These are phyloP conservation scores for Eubasilissa splendida DNA, from an alignment of 2,888 invertebrate species.

Conservation along the genomic window DNA sequence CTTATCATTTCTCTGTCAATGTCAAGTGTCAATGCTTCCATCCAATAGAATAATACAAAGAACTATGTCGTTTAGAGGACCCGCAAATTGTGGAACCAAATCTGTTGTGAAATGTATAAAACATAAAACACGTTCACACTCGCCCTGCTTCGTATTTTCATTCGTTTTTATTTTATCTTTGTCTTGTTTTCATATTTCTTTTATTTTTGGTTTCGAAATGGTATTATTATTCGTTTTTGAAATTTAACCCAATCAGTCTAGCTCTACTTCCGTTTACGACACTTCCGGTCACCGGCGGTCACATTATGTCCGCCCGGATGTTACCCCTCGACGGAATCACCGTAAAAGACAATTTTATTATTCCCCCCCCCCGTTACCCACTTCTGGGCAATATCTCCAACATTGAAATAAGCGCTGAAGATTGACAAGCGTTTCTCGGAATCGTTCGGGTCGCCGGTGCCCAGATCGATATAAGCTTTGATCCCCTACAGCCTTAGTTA, in stretches of 20 bases:
- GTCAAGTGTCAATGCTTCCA: too few species aligned
- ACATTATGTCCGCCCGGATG: background rate
- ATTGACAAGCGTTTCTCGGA: slow-evolving; percentile 15
- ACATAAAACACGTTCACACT: too few species aligned
- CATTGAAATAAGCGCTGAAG: slow-evolving; percentile 20
- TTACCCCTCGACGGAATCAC: background rate
- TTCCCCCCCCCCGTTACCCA: background rate
- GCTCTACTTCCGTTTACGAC: slow-evolving; percentile 1
- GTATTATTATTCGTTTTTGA: background rate
- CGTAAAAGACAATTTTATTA: slow-evolving; percentile 24
- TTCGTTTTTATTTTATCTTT: background rate
- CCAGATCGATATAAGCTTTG: slow-evolving; percentile 15
- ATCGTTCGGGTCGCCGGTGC: background rate
- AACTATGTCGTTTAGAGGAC: too few species aligned
- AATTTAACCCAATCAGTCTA: background rate
- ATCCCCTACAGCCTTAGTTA: background rate
- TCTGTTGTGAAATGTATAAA: too few species aligned
- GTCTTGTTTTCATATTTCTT: background rate
- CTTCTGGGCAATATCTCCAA: slow-evolving; percentile 6
- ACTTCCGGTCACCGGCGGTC: background rate
- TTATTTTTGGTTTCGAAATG: background rate
- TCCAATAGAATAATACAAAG: too few species aligned
- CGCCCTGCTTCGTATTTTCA: background rate
- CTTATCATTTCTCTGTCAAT: too few species aligned
- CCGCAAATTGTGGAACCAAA: too few species aligned